Percentiles rank a stretch among this genome's conserved stretches.
Evolutionary conservation across 2,888 invertebrate genomes (phyloP).

Genomic region (Eilema depressum): DNA sequence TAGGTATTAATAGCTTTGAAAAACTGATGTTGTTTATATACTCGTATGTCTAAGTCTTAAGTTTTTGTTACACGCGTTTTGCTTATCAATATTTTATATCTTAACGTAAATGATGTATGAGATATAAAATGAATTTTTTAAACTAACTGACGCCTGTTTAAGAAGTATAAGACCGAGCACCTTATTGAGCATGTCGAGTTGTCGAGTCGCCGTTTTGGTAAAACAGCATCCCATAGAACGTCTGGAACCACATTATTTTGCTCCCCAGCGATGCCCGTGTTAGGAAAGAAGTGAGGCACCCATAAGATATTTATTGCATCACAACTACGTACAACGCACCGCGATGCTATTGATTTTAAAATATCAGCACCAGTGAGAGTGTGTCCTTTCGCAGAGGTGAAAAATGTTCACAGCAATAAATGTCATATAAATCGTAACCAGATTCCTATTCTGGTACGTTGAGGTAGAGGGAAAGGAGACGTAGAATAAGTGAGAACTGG

Average conservation of each 20-base stretch:
- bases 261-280: conserved; percentile 59
- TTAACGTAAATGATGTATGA: background rate
- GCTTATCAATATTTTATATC: background rate
- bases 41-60: no score
- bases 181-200: conserved; percentile 43
- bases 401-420: conserved; percentile 54
- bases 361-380: conserved; percentile 37
- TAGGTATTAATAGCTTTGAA: no score
- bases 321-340: conserved; percentile 31
- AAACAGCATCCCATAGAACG: conserved; percentile 60
- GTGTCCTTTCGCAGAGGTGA: conserved; percentile 29
- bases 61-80: background rate
- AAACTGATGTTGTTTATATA: no score
- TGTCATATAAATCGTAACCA: conserved; percentile 16
- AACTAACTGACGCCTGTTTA: conserved; percentile 39
- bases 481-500: background rate
- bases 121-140: background rate
- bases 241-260: conserved; percentile 55
- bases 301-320: conserved; percentile 56
- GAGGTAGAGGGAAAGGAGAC: background rate
- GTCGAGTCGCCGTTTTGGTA: conserved; percentile 60
- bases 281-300: conserved; percentile 63
- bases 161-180: conserved; percentile 61
- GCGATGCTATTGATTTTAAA: conserved; percentile 26
- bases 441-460: no score